Conservation (phyloP, 1,140 invertebrate species). For the Euwallacea similis region DNA sequence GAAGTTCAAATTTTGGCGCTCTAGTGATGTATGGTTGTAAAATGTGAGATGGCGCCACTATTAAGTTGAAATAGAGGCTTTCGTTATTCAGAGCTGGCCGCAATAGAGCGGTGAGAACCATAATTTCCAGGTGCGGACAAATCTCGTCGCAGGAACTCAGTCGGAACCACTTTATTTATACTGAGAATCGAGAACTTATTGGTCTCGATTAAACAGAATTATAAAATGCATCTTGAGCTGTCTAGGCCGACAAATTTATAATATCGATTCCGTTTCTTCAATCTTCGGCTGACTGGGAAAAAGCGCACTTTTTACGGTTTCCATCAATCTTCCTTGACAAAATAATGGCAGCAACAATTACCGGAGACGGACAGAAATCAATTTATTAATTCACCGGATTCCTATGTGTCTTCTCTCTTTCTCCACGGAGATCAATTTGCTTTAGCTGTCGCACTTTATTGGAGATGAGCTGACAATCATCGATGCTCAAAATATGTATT, state of each 20-base stretch:
- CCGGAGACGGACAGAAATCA: constrained; percentile 15
- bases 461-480: no score
- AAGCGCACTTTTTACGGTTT: constrained; percentile 24
- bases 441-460: not conserved
- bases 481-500: not conserved
- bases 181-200: not conserved
- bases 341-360: constrained; percentile 31
- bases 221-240: not conserved
- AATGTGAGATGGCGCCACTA: no score
- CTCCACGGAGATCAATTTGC: not conserved
- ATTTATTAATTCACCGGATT: constrained; percentile 21
- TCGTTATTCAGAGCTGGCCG: no score
- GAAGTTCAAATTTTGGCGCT: no score
- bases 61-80: no score
- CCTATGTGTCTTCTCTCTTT: not conserved
- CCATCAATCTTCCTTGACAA: constrained; percentile 28
- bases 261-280: constrained; percentile 28
- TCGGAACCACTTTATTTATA: not conserved
- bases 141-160: no score
- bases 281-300: not conserved
- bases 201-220: not conserved
- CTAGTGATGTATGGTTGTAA: no score
- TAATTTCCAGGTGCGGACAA: no score
- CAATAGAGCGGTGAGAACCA: no score
- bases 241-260: constrained; percentile 24